These are phyloP conservation scores for Yponomeuta sedellus DNA, from an alignment of 2,888 invertebrate species.

Conservation along the genomic window DNA sequence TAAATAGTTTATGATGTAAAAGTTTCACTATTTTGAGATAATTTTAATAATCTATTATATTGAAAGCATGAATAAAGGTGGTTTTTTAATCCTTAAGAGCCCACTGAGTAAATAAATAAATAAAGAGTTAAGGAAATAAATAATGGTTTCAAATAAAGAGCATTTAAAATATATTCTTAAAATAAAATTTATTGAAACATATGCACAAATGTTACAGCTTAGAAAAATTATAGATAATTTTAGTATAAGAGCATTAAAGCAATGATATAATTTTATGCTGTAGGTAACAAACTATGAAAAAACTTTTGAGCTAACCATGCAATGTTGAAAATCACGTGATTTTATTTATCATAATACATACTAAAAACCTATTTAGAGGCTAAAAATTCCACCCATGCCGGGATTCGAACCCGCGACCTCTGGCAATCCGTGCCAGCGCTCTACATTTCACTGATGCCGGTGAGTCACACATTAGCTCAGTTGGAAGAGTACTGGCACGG, in stretches of 20 bases:
- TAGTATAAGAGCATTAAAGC: conserved; percentile 12
- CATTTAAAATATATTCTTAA: conserved; percentile 34
- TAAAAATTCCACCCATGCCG: too few species aligned
- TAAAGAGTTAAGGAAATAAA: too few species aligned
- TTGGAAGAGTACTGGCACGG: too few species aligned
- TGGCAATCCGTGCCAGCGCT: too few species aligned
- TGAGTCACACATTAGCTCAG: too few species aligned
- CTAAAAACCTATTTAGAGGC: too few species aligned
- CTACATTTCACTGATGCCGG: too few species aligned
- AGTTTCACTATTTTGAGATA: not conserved
- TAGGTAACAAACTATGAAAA: not conserved
- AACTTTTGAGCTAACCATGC: conserved; percentile 2
- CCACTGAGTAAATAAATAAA: too few species aligned
- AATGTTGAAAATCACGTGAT: too few species aligned
- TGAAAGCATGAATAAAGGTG: not conserved
- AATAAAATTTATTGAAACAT: conserved; percentile 60
- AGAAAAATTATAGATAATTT: conserved; percentile 25
- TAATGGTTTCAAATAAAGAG: too few species aligned
- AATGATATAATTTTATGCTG: not conserved
- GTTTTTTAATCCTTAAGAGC: not conserved
- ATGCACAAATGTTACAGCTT: conserved; percentile 56
- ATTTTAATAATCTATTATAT: not conserved
- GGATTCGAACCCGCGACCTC: too few species aligned
- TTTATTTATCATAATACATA: too few species aligned
- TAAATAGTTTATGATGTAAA: not conserved